phyloP scores from a whole-genome alignment of 2,888 invertebrate species.

The Bursaphelenchus okinawaensis region DNA sequence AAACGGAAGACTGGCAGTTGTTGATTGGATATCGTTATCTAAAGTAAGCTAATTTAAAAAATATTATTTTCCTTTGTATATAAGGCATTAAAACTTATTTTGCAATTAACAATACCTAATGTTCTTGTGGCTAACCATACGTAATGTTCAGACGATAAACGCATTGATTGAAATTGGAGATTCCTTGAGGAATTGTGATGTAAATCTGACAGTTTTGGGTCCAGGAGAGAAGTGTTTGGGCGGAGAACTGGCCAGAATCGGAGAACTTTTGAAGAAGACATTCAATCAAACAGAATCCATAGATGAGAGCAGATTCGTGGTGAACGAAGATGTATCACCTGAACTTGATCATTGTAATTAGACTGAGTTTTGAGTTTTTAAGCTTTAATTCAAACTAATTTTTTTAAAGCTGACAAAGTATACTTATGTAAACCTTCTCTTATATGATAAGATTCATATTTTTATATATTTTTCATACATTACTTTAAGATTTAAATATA shows the following conservation, averaged over 20 bases:
- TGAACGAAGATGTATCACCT: conserved; percentile 72
- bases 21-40: conserved; percentile 1
- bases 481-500: neutral
- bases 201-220: conserved; percentile 26
- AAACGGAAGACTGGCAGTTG: neutral
- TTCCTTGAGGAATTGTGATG: conserved; percentile 24
- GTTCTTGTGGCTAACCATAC: too few relatives aligned
- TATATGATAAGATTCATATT: too few relatives aligned
- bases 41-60: neutral
- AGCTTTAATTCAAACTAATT: neutral
- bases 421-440: too few relatives aligned
- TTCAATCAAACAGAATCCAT: conserved; percentile 61
- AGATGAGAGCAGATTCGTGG: conserved; percentile 67
- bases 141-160: conserved; percentile 28
- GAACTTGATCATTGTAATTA: conserved; percentile 72
- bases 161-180: conserved; percentile 29
- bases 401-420: too few relatives aligned
- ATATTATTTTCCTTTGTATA: conserved; percentile 6
- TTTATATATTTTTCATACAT: too few relatives aligned
- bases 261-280: conserved; percentile 63
- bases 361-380: conserved; percentile 28
- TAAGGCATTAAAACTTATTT: too few relatives aligned
- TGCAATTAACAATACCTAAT: too few relatives aligned
- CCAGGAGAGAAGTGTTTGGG: conserved; percentile 18
- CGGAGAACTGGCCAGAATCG: conserved; percentile 22